A percentile compares a stretch with the other conserved stretches of the same genome.
phyloP scores from a whole-genome alignment of 2,797 vertebrate genomes.

The Orientallactaga sibirica region DNA sequence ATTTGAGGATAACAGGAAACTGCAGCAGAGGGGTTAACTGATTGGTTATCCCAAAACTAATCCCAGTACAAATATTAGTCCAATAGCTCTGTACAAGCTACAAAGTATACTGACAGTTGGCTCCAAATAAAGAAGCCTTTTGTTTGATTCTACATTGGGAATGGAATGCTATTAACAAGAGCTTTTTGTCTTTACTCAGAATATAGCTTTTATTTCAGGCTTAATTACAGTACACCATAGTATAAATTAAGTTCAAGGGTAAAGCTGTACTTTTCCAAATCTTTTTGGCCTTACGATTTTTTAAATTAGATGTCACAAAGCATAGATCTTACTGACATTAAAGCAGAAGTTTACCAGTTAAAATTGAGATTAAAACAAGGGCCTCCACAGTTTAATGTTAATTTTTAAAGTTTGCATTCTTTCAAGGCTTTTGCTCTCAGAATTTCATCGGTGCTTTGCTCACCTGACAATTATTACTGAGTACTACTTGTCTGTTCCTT shows the following conservation, averaged over 20 bases:
- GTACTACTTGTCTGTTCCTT: slow-evolving; percentile 15
- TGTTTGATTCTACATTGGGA: slow-evolving; percentile 77
- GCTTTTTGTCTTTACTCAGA: slow-evolving; percentile 84
- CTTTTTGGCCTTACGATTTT: slow-evolving; percentile 62
- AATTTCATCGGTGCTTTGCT: slow-evolving; percentile 10
- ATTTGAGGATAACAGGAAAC: slow-evolving; percentile 72
- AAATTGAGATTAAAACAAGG: slow-evolving; percentile 46
- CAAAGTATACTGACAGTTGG: slow-evolving; percentile 81
- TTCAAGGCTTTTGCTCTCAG: slow-evolving; percentile 20
- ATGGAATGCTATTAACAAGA: slow-evolving; percentile 83
- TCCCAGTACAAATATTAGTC: slow-evolving; percentile 84
- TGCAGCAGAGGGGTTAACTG: slow-evolving; percentile 78
- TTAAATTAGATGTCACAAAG: slow-evolving; percentile 68
- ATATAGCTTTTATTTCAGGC: slow-evolving; percentile 85
- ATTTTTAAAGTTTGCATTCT: background rate
- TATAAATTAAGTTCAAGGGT: slow-evolving; percentile 81
- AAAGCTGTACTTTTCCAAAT: slow-evolving; percentile 83
- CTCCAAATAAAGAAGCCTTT: slow-evolving; percentile 80
- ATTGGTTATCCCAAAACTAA: slow-evolving; percentile 78
- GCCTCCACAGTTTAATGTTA: slow-evolving; percentile 37
- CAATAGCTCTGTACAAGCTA: slow-evolving; percentile 74
- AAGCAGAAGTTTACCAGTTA: slow-evolving; percentile 37
- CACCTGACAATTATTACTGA: background rate
- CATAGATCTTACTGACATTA: slow-evolving; percentile 50
- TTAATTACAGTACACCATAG: slow-evolving; percentile 81